Evolutionary conservation across 2,797 vertebrate genomes (phyloP).

Genomic region (Cuniculus paca): DNA sequence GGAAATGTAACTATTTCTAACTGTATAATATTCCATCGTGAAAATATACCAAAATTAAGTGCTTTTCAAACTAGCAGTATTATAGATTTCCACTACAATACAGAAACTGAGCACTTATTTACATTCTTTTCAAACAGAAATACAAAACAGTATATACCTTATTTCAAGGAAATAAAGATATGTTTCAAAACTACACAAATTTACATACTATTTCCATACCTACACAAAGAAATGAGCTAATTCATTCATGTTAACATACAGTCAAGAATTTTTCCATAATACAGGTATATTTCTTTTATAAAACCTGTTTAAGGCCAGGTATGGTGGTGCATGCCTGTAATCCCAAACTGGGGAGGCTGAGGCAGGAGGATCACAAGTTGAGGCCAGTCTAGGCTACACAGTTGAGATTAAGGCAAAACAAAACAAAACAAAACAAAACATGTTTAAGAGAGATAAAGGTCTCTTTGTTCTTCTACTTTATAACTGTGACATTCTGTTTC

Average conservation of each 20-base stretch:
- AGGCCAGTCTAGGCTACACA: background rate
- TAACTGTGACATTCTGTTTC: background rate
- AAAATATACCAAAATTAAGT: background rate
- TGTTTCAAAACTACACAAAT: background rate
- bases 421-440: background rate
- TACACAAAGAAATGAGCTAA: background rate
- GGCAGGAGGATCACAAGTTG: background rate
- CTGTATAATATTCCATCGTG: background rate
- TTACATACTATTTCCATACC: background rate
- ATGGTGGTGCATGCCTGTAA: background rate
- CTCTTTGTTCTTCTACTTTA: slow-evolving; percentile 22
- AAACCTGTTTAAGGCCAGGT: background rate
- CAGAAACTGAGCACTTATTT: background rate
- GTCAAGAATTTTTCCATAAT: slow-evolving; percentile 11
- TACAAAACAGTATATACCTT: background rate
- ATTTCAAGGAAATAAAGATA: background rate
- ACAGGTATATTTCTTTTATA: slow-evolving; percentile 20
- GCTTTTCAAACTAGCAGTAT: background rate
- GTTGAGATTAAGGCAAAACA: background rate
- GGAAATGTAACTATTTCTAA: background rate
- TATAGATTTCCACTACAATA: background rate
- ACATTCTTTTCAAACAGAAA: slow-evolving; percentile 17
- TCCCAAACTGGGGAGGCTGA: background rate
- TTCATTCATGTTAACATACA: background rate
- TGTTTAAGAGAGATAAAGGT: slow-evolving; percentile 10